A percentile compares a stretch with the other conserved stretches of the same genome.
phyloP scores from a whole-genome alignment of 2,797 vertebrate genomes.

The Acanthurus leucopareius region DNA sequence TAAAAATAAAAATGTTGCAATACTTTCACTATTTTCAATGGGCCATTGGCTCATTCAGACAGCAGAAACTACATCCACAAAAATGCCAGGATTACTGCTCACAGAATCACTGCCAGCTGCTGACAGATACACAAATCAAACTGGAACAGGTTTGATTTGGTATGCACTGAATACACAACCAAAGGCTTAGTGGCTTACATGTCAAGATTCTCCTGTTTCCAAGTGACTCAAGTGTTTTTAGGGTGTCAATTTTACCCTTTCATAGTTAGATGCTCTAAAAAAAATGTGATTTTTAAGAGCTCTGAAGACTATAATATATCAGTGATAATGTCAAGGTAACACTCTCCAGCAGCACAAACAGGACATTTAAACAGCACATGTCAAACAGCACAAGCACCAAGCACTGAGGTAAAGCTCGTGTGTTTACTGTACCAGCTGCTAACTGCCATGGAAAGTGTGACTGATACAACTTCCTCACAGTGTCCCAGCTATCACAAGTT shows the following conservation, averaged over 20 bases:
- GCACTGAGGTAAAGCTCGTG: constrained; percentile 19
- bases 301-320: constrained; percentile 23
- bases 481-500: constrained; percentile 43
- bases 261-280: constrained; percentile 14
- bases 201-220: background rate
- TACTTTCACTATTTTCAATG: too few relatives aligned
- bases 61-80: constrained; percentile 24
- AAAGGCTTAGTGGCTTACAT: constrained; percentile 21
- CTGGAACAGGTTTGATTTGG: constrained; percentile 39
- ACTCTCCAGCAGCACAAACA: constrained; percentile 57
- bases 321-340: constrained; percentile 44
- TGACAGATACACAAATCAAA: constrained; percentile 50
- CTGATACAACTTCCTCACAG: constrained; percentile 66
- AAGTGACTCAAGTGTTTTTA: constrained; percentile 17
- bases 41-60: background rate
- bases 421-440: constrained; percentile 67
- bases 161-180: constrained; percentile 45
- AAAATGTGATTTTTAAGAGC: constrained; percentile 41
- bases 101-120: constrained; percentile 42
- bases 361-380: constrained; percentile 67
- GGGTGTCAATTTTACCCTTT: background rate
- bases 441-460: constrained; percentile 71
- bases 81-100: constrained; percentile 36
- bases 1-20: too few relatives aligned
- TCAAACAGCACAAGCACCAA: constrained; percentile 74